Conservation (phyloP, 1,140 invertebrate species). For the Drosophila ironensis region DNA sequence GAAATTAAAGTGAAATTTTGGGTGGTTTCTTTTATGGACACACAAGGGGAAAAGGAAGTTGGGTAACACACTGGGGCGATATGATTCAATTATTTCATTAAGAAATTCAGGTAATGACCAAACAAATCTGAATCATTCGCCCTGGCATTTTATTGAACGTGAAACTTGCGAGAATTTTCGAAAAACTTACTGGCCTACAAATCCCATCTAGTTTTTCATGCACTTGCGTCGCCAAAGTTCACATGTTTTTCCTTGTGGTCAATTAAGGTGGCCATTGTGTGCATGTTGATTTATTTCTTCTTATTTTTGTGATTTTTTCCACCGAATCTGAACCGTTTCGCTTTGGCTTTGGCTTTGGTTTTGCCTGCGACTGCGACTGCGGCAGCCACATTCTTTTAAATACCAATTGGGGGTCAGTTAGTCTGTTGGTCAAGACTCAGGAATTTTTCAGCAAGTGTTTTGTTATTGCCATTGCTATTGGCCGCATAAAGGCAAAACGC, state of each 20-base stretch:
- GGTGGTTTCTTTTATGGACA: not conserved
- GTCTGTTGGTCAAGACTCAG: constrained; percentile 38
- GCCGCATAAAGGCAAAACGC: not conserved
- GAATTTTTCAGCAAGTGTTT: constrained; percentile 53
- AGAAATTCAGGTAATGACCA: too few species aligned
- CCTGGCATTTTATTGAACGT: too few species aligned
- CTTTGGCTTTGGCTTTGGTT: constrained; percentile 9
- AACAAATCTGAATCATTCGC: too few species aligned
- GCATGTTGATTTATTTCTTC: constrained; percentile 39
- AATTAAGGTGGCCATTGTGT: constrained; percentile 28
- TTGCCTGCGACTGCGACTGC: too few species aligned
- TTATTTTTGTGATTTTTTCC: not conserved
- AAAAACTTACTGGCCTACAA: too few species aligned
- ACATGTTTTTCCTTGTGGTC: constrained; percentile 22
- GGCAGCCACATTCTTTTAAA: constrained; percentile 58
- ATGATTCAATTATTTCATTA: not conserved
- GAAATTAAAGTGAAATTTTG: constrained; percentile 25
- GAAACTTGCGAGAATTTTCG: too few species aligned
- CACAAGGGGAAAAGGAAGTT: not conserved
- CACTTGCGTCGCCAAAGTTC: constrained; percentile 1
- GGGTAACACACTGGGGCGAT: not conserved
- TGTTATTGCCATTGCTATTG: constrained; percentile 14
- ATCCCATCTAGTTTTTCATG: not conserved
- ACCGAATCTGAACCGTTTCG: constrained; percentile 3
- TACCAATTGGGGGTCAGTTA: constrained; percentile 63